These are phyloP conservation scores for Eupithecia dodoneata DNA, from an alignment of 2,888 invertebrate genomes.

Conservation along the genomic window DNA sequence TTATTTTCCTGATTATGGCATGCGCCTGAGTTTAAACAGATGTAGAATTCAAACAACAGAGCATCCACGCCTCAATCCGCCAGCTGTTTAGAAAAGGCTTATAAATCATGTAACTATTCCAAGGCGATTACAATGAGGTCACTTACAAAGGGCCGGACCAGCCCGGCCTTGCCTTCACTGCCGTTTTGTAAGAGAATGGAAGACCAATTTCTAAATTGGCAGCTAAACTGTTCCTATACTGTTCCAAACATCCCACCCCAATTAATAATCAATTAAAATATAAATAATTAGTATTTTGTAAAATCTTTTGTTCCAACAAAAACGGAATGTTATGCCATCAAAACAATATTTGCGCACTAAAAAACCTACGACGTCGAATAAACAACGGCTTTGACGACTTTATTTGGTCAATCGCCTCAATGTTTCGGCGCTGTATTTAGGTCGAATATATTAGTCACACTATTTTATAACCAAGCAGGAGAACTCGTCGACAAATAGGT, in stretches of 20 bases:
- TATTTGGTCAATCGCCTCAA: conserved; percentile 76
- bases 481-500: conserved; percentile 40
- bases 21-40: conserved; percentile 39
- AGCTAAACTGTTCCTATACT: background rate
- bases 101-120: conserved; percentile 81
- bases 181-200: conserved; percentile 70
- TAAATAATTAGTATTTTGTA: background rate
- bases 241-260: background rate
- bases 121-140: conserved; percentile 80
- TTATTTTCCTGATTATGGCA: background rate
- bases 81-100: conserved; percentile 70
- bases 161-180: conserved; percentile 78
- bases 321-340: background rate
- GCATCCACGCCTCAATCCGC: conserved; percentile 56
- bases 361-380: conserved; percentile 49
- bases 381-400: conserved; percentile 71
- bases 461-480: conserved; percentile 57
- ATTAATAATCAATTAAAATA: background rate
- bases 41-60: conserved; percentile 49
- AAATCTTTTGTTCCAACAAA: background rate
- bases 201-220: conserved; percentile 57
- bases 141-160: conserved; percentile 70
- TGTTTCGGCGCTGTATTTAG: conserved; percentile 64
- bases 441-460: conserved; percentile 68
- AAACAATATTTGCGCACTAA: conserved; percentile 24